Evolutionary conservation across 2,888 invertebrate genomes (phyloP).

Genomic region (Palloptera scutellata): DNA sequence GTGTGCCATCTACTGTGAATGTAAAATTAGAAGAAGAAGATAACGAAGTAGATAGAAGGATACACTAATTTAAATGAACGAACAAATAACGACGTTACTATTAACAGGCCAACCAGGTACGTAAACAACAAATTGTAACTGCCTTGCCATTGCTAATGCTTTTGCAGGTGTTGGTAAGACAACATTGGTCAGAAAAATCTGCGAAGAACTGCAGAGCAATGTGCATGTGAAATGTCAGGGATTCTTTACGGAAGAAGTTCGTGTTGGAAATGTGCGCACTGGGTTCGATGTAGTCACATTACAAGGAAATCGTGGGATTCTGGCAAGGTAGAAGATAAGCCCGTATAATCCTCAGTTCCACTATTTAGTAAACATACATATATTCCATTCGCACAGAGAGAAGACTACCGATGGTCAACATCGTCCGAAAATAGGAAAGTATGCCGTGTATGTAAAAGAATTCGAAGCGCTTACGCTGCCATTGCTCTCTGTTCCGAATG

Average conservation of each 20-base stretch:
- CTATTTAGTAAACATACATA: too few relatives aligned
- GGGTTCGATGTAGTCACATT: slow-evolving; percentile 73
- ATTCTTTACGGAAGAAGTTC: slow-evolving; percentile 74
- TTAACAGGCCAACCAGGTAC: slow-evolving; percentile 42
- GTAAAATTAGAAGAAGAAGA: too few relatives aligned
- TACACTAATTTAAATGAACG: slow-evolving; percentile 27
- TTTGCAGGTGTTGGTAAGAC: slow-evolving; percentile 73
- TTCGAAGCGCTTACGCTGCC: slow-evolving; percentile 71
- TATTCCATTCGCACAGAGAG: slow-evolving; percentile 31
- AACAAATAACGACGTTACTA: slow-evolving; percentile 36
- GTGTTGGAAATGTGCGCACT: slow-evolving; percentile 64
- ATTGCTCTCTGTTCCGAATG: slow-evolving; percentile 39
- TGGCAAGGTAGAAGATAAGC: slow-evolving; percentile 65
- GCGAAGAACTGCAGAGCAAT: slow-evolving; percentile 51
- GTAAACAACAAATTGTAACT: not conserved
- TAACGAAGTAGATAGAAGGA: too few relatives aligned
- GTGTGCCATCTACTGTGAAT: too few relatives aligned
- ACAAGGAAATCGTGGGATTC: slow-evolving; percentile 63
- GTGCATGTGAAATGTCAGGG: slow-evolving; percentile 62
- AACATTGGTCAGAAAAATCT: slow-evolving; percentile 67
- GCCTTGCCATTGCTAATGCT: not conserved
- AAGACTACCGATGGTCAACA: slow-evolving; percentile 25
- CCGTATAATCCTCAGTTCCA: not conserved
- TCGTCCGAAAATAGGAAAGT: slow-evolving; percentile 69
- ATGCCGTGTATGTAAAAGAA: slow-evolving; percentile 68